These are phyloP conservation scores for Saccostrea glomerata DNA, from an alignment of 1,140 invertebrate species.

Conservation along the genomic window DNA sequence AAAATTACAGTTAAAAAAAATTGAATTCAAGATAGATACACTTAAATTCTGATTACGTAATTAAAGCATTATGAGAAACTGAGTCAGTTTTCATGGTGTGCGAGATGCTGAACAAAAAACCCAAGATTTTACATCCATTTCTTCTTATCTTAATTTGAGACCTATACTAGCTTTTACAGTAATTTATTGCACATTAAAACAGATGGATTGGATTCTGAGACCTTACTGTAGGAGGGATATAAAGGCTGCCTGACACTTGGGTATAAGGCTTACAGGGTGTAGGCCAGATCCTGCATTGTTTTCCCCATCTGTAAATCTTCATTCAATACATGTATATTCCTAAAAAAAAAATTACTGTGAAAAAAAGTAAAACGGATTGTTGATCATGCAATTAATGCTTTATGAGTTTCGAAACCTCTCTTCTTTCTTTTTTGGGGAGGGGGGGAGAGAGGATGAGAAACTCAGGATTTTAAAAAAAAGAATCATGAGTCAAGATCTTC, in stretches of 20 bases:
- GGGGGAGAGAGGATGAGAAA: no score
- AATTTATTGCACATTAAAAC: not conserved
- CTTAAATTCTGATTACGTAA: not conserved
- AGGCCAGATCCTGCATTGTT: not conserved
- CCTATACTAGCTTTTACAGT: not conserved
- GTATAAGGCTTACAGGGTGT: no score
- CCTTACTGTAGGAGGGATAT: not conserved
- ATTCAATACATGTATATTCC: no score
- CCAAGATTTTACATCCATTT: no score
- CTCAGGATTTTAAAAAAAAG: no score
- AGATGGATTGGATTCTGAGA: not conserved
- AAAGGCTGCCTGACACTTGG: not conserved
- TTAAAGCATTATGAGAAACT: not conserved
- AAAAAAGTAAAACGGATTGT: no score
- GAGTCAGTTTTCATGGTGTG: conserved; percentile 4
- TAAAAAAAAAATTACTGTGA: no score
- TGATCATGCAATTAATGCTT: no score
- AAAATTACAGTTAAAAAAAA: conserved; percentile 15
- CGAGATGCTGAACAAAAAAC: not conserved
- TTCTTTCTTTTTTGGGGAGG: no score
- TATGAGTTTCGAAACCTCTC: no score
- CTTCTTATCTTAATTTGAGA: not conserved
- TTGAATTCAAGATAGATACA: conserved; percentile 14
- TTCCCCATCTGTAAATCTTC: not conserved
- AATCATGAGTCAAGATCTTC: no score